Percentiles rank a stretch among this genome's conserved stretches.
These are phyloP conservation scores for Caenorhabditis doughertyi DNA, from an alignment of 2,888 invertebrate species.

Conservation along the genomic window DNA sequence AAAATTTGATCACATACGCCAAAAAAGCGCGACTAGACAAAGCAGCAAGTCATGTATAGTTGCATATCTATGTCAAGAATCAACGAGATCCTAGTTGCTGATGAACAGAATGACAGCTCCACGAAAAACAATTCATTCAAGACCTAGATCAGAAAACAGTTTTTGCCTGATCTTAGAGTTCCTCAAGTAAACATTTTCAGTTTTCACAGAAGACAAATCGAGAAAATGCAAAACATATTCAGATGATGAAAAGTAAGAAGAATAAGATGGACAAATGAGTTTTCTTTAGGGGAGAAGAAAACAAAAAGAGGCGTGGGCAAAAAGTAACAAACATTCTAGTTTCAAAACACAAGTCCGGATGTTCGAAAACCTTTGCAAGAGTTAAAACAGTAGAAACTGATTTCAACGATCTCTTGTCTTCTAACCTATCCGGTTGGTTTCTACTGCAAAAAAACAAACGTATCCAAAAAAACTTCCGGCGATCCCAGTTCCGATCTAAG, in stretches of 20 bases:
- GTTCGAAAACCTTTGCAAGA: no score
- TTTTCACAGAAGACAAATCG: not conserved
- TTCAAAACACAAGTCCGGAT: not conserved
- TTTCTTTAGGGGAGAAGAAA: conserved; percentile 12
- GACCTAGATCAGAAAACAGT: not conserved
- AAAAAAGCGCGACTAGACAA: conserved; percentile 36
- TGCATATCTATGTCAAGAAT: conserved; percentile 22
- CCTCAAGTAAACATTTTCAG: not conserved
- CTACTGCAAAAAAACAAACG: not conserved
- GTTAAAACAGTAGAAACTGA: no score
- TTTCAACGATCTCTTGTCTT: no score
- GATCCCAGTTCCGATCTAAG: not conserved
- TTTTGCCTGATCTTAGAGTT: not conserved
- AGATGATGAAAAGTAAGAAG: conserved; percentile 1
- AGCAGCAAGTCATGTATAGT: conserved; percentile 29
- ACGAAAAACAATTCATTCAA: conserved; percentile 12
- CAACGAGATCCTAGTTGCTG: not conserved
- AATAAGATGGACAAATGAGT: conserved; percentile 1
- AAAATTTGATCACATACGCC: conserved; percentile 62
- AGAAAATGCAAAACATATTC: not conserved
- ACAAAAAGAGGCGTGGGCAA: not conserved
- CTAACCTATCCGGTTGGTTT: no score
- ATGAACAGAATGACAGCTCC: conserved; percentile 8
- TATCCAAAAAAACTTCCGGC: not conserved
- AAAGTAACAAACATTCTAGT: not conserved